Evolutionary conservation across 2,113 vertebrate species (phyloP).

Genomic region (Gymnocephalus cernua): DNA sequence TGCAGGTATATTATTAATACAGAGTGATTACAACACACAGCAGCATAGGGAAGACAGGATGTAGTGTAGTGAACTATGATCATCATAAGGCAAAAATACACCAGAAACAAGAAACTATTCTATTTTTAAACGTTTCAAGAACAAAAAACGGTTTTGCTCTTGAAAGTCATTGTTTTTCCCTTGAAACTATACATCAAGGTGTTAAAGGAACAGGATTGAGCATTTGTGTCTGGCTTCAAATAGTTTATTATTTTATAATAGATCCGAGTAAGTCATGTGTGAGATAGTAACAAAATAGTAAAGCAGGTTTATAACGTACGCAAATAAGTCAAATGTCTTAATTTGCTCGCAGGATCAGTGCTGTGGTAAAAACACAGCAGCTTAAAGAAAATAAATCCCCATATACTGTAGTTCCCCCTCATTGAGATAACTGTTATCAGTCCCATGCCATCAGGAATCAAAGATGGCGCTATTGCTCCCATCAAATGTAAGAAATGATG

Average conservation of each 20-base stretch:
- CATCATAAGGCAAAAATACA: neutral
- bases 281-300: neutral
- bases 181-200: neutral
- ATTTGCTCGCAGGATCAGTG: neutral
- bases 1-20: neutral
- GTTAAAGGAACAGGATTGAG: neutral
- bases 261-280: neutral
- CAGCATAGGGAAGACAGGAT: neutral
- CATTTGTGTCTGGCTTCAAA: neutral
- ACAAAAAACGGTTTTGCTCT: neutral
- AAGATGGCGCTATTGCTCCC: neutral
- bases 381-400: neutral
- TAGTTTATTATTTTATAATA: neutral
- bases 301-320: neutral
- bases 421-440: neutral
- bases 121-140: neutral
- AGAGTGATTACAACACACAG: neutral
- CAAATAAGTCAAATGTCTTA: neutral
- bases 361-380: conserved; percentile 5
- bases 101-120: neutral
- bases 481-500: neutral
- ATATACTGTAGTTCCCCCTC: neutral
- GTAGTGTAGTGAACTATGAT: neutral
- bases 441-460: neutral
- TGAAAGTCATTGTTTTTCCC: neutral